These are phyloP conservation scores for Porites lutea DNA, from an alignment of 64 coral and sea anemone genomes.

Conservation along the genomic window DNA sequence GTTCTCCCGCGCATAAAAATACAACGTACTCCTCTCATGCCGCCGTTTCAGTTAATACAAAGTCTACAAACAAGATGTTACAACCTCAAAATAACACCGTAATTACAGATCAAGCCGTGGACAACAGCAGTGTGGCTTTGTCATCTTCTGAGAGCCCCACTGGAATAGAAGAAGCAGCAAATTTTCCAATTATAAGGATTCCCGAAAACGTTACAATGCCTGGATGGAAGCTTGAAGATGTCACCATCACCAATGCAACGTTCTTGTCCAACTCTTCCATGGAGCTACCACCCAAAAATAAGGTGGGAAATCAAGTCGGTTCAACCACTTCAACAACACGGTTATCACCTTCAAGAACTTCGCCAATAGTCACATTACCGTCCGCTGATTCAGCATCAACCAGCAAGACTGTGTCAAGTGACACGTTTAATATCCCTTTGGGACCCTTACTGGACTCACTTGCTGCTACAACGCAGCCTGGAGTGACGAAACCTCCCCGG, in stretches of 20 bases:
- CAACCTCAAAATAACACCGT: background rate
- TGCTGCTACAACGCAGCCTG: background rate
- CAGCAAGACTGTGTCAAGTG: background rate
- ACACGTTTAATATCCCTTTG: background rate
- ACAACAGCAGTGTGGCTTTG: background rate
- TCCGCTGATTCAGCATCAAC: background rate
- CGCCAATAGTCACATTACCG: background rate
- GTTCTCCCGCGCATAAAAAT: background rate
- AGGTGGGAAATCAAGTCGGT: background rate
- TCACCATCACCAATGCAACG: background rate
- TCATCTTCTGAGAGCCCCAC: background rate
- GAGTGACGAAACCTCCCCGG: background rate
- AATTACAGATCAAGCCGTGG: background rate
- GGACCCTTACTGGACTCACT: background rate
- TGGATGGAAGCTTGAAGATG: conserved; percentile 13
- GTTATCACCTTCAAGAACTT: background rate
- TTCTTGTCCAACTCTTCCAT: conserved; percentile 2
- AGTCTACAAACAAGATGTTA: background rate
- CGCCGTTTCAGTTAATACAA: background rate
- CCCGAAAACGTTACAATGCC: conserved; percentile 11
- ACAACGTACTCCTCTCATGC: background rate
- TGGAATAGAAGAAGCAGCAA: background rate
- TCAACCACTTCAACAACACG: background rate
- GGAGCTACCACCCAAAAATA: background rate
- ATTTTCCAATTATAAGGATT: background rate